phyloP scores from a whole-genome alignment of 2,797 vertebrate species.

The Lophotriccus pileatus region DNA sequence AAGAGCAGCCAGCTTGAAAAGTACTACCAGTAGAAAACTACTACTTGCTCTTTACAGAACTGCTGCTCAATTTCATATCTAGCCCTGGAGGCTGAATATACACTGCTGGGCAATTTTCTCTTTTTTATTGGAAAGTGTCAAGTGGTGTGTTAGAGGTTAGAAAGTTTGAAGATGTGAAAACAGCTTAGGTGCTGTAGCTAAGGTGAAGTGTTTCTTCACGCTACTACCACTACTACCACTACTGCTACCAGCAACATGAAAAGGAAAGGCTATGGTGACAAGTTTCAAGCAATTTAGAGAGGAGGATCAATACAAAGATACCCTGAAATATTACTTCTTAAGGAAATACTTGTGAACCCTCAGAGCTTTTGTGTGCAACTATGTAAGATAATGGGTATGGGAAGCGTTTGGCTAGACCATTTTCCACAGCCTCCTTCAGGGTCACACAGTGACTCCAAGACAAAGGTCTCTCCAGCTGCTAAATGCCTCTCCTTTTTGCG shows the following conservation, averaged over 20 bases:
- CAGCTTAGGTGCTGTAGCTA: background rate
- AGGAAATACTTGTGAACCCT: background rate
- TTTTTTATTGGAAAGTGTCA: background rate
- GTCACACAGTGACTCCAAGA: rapidly evolving
- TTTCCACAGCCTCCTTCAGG: background rate
- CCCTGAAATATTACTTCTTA: background rate
- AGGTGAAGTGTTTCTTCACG: background rate
- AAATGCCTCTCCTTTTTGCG: background rate
- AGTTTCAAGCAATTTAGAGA: background rate
- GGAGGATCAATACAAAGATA: background rate
- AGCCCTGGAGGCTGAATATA: background rate
- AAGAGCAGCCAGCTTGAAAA: background rate
- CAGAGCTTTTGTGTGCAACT: background rate
- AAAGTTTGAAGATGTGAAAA: background rate
- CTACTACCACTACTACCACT: background rate
- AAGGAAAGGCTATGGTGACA: background rate
- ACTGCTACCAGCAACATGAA: background rate
- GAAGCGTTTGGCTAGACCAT: background rate
- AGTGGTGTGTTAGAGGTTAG: background rate
- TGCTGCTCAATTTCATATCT: background rate
- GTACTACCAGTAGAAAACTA: background rate
- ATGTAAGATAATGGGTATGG: background rate
- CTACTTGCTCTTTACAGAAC: background rate
- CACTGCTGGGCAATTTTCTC: background rate
- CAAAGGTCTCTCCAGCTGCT: background rate